phyloP scores from a whole-genome alignment of 1,140 invertebrate species.

The Drosophila auraria region DNA sequence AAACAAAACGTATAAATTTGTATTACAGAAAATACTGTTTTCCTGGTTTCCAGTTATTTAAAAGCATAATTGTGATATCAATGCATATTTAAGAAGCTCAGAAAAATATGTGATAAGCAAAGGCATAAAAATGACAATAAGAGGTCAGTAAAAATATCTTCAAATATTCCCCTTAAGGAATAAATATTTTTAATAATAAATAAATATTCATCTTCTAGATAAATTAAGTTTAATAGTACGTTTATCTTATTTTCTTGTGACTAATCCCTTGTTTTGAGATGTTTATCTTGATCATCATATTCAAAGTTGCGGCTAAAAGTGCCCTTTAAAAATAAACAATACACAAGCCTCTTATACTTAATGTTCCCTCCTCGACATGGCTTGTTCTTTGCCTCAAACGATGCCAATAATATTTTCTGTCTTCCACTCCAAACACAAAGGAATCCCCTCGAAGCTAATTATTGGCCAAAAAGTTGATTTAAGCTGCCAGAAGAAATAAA shows the following conservation, averaged over 20 bases:
- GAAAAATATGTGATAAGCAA: neutral
- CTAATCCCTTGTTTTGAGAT: neutral
- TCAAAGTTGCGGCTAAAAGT: neutral
- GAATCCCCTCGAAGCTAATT: slow-evolving; percentile 16
- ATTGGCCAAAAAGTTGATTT: slow-evolving; percentile 35
- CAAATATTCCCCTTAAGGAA: too few species aligned
- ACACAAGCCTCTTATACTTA: neutral
- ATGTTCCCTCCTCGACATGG: neutral
- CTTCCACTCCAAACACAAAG: neutral
- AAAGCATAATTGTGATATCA: neutral
- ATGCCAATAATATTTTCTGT: neutral
- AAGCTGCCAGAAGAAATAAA: slow-evolving; percentile 7
- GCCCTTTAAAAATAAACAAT: neutral
- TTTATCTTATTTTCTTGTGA: too few species aligned
- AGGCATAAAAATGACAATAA: neutral
- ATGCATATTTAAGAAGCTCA: neutral
- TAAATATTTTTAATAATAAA: too few species aligned
- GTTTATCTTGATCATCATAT: neutral
- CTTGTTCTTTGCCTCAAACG: neutral
- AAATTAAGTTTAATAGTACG: neutral
- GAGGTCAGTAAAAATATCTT: neutral
- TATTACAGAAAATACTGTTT: neutral
- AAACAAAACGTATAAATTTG: too few species aligned
- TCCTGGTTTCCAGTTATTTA: neutral
- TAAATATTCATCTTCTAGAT: neutral